Conservation (phyloP, 30 jellyfish, hydroid and myxozoan genomes). For the Turritopsis rubra region DNA sequence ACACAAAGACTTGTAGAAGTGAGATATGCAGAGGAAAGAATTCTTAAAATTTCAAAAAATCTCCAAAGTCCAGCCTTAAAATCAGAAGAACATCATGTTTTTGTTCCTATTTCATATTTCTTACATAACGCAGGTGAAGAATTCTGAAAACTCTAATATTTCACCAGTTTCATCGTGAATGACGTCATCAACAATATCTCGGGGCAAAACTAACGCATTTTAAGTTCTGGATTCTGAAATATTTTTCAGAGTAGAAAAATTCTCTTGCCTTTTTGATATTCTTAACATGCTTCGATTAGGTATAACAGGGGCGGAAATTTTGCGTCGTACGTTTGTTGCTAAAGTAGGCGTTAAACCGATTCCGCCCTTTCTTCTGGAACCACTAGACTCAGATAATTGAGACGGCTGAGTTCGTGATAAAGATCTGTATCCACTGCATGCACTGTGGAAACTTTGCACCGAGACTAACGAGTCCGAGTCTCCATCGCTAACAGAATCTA, state of each 20-base stretch:
- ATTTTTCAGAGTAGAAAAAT: neutral
- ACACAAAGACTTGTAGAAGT: too few relatives aligned
- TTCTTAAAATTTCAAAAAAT: too few relatives aligned
- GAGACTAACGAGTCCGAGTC: slow-evolving; percentile 5
- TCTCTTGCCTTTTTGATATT: neutral
- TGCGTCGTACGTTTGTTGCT: neutral
- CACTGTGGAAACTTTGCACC: slow-evolving; percentile 3
- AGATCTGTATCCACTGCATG: neutral
- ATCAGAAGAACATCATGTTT: too few relatives aligned
- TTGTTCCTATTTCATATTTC: too few relatives aligned
- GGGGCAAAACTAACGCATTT: neutral
- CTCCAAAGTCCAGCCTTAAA: too few relatives aligned
- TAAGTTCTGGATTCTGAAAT: neutral
- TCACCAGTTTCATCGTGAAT: too few relatives aligned
- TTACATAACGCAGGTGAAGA: too few relatives aligned
- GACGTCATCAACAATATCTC: too few relatives aligned
- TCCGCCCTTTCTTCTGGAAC: neutral
- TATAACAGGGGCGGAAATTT: neutral
- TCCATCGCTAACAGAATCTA: neutral
- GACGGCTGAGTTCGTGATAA: too few relatives aligned
- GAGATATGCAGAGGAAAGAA: too few relatives aligned
- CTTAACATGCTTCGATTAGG: neutral
- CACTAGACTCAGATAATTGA: neutral
- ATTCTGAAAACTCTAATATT: too few relatives aligned
- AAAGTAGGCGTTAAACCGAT: neutral